These are phyloP conservation scores for Malurus cyaneus DNA, from an alignment of 2,113 vertebrate genomes.

Conservation along the genomic window DNA sequence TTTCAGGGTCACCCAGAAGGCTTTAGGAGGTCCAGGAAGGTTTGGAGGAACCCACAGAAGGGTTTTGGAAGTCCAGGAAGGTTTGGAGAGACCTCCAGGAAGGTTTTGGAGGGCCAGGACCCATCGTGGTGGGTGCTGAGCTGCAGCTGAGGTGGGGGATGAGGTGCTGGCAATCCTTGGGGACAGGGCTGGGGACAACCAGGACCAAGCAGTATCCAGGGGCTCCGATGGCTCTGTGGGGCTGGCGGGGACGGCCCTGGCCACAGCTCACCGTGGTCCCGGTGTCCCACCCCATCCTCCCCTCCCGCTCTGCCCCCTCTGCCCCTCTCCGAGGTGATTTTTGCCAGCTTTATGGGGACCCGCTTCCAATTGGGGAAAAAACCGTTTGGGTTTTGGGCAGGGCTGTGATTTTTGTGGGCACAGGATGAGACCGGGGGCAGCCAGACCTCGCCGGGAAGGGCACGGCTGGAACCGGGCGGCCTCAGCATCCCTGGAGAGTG, in stretches of 20 bases:
- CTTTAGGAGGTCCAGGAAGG: fast-evolving
- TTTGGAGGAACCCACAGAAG: too few species aligned
- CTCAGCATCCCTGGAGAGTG: neutral
- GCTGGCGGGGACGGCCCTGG: neutral
- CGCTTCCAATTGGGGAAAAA: neutral
- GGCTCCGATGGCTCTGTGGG: neutral
- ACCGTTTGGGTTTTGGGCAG: neutral
- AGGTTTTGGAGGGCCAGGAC: neutral
- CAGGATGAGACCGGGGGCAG: neutral
- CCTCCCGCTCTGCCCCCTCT: neutral
- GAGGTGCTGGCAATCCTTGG: fast-evolving
- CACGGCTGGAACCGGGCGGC: neutral
- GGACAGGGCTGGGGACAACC: neutral
- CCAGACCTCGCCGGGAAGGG: neutral
- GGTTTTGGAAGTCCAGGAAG: neutral
- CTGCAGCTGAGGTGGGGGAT: neutral
- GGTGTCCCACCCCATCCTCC: neutral
- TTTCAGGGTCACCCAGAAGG: neutral
- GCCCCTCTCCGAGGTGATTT: neutral
- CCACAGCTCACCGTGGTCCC: neutral
- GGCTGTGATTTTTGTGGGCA: neutral
- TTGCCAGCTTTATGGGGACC: neutral
- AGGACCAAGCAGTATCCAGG: neutral
- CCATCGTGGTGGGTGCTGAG: neutral
- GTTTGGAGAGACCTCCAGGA: too few species aligned